Evolutionary conservation across 2,888 invertebrate genomes (phyloP).

Genomic region (Aproaerema taeniolella): DNA sequence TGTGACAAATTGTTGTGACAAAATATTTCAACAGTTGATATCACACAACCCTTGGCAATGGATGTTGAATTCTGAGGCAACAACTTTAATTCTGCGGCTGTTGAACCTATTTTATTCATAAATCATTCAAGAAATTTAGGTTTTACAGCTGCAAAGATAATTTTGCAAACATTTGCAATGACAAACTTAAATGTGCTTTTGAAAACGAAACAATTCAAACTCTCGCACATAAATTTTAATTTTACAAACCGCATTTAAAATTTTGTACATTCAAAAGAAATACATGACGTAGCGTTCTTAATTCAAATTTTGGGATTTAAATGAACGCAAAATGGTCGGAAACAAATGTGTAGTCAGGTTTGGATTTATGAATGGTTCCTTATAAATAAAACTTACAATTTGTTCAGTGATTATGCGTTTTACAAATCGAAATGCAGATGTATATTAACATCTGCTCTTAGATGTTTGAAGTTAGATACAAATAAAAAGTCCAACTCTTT

Average conservation of each 20-base stretch:
- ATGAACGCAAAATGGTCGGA: constrained; percentile 52
- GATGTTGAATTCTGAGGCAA: constrained; percentile 24
- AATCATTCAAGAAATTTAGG: neutral
- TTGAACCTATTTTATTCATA: neutral
- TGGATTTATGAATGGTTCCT: constrained; percentile 26
- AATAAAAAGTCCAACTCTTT: too few species aligned
- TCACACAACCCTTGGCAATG: constrained; percentile 52
- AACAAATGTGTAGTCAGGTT: constrained; percentile 34
- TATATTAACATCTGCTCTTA: constrained; percentile 8
- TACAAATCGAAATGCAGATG: constrained; percentile 32
- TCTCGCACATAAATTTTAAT: too few species aligned
- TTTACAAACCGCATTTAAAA: too few species aligned
- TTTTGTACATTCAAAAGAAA: too few species aligned
- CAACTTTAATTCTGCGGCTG: constrained; percentile 16
- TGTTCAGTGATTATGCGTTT: constrained; percentile 24
- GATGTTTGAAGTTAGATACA: neutral
- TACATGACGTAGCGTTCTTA: constrained; percentile 53
- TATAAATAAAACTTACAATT: too few species aligned
- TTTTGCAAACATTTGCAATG: neutral
- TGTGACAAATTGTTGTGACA: constrained; percentile 77
- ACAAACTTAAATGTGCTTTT: neutral
- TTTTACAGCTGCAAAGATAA: neutral
- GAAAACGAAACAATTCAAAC: too few species aligned
- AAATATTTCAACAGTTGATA: constrained; percentile 76
- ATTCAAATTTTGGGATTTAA: constrained; percentile 51